phyloP scores from a whole-genome alignment of 1,140 invertebrate species.

The Drosophila triauraria region DNA sequence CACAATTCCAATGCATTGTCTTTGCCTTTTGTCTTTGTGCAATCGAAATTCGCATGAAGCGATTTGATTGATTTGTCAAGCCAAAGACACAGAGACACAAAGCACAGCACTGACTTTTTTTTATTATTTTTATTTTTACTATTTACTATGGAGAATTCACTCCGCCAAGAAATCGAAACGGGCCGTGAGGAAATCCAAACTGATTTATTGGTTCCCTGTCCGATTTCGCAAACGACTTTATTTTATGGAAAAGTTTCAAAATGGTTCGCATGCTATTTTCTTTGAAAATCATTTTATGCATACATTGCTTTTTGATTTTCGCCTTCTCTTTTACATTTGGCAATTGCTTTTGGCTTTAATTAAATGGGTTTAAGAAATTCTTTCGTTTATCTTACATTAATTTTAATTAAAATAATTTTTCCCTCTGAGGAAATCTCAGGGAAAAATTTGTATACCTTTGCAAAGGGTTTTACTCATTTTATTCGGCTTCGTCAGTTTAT shows the following conservation, averaged over 20 bases:
- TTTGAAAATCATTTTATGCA: background rate
- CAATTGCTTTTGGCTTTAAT: background rate
- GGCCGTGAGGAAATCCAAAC: conserved; percentile 14
- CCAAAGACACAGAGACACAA: conserved; percentile 16
- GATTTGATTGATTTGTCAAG: conserved; percentile 52
- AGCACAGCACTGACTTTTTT: conserved; percentile 9
- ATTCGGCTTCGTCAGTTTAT: too few species aligned
- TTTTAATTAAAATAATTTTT: too few species aligned
- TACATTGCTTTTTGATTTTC: background rate
- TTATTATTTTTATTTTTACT: conserved; percentile 23
- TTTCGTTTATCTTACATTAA: background rate
- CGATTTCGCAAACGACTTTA: conserved; percentile 15
- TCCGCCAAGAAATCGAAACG: conserved; percentile 28
- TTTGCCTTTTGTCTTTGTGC: conserved; percentile 37
- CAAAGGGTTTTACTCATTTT: too few species aligned
- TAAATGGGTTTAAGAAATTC: conserved; percentile 6
- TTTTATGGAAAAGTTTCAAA: conserved; percentile 7
- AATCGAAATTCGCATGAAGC: conserved; percentile 55
- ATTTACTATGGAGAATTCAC: conserved; percentile 18
- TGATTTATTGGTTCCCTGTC: conserved; percentile 30
- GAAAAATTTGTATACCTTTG: too few species aligned
- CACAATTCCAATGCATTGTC: conserved; percentile 44
- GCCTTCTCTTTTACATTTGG: background rate
- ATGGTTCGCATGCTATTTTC: background rate
- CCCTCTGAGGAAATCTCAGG: too few species aligned